These are phyloP conservation scores for Drosophila lacicola DNA, from an alignment of 2,888 invertebrate genomes.

Conservation along the genomic window DNA sequence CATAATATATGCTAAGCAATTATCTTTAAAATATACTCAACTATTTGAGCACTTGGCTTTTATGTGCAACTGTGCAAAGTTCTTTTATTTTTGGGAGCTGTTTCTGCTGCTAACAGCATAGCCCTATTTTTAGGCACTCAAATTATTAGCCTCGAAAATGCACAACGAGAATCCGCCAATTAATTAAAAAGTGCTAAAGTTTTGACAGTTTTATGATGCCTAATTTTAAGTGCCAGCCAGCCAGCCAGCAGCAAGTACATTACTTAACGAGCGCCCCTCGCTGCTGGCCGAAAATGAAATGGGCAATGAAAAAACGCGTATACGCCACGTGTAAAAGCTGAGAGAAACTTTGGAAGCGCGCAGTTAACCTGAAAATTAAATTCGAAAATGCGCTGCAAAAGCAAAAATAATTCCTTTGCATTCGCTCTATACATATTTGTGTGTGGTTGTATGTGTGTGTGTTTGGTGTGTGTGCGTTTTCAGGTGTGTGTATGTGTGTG, in stretches of 20 bases:
- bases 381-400: conserved; percentile 67
- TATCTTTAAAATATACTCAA: too few species aligned
- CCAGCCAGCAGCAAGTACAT: conserved; percentile 10
- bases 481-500: conserved; percentile 3
- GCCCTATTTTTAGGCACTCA: conserved; percentile 25
- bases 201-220: conserved; percentile 46
- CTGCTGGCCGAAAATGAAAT: conserved; percentile 39
- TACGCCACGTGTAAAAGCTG: conserved; percentile 48
- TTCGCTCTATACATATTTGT: conserved; percentile 13
- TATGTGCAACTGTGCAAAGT: conserved; percentile 3
- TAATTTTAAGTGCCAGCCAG: conserved; percentile 31
- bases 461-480: conserved; percentile 7
- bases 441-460: conserved; percentile 3
- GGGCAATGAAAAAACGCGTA: conserved; percentile 59
- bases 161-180: conserved; percentile 21
- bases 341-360: conserved; percentile 35
- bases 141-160: conserved; percentile 16
- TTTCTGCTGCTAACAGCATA: not conserved
- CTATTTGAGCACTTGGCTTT: not conserved
- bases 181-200: conserved; percentile 54
- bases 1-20: too few species aligned
- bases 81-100: not conserved
- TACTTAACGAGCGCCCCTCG: conserved; percentile 46
- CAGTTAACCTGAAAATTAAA: conserved; percentile 75
- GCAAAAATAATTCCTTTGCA: conserved; percentile 73